Evolutionary conservation across 2,888 invertebrate genomes (phyloP).

Genomic region (Sialis fuliginosa): DNA sequence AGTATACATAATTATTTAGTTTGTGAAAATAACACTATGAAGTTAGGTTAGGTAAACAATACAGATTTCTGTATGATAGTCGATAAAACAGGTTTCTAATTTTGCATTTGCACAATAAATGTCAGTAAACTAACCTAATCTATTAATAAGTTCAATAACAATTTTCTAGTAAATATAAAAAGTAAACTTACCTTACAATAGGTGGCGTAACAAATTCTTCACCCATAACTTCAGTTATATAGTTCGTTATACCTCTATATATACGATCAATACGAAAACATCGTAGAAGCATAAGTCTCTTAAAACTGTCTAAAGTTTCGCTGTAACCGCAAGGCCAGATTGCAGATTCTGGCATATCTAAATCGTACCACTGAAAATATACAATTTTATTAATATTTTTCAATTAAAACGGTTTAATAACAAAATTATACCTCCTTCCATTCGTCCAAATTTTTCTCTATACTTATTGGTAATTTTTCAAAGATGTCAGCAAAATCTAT

Average conservation of each 20-base stretch:
- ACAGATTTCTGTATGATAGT: too few species aligned
- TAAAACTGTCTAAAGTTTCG: conserved; percentile 40
- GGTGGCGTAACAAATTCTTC: conserved; percentile 82
- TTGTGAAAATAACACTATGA: too few species aligned
- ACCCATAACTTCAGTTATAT: conserved; percentile 67
- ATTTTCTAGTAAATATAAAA: too few species aligned
- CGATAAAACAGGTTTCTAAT: too few species aligned
- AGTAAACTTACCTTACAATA: conserved; percentile 36
- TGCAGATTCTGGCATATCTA: conserved; percentile 60
- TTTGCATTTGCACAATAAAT: background rate
- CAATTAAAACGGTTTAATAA: conserved; percentile 12
- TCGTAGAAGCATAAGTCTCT: conserved; percentile 64
- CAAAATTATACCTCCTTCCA: conserved; percentile 46
- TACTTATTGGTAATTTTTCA: conserved; percentile 40
- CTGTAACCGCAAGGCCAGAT: conserved; percentile 55
- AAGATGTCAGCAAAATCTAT: conserved; percentile 51
- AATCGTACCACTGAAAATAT: conserved; percentile 57
- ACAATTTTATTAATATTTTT: conserved; percentile 2
- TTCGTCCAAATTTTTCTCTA: conserved; percentile 28
- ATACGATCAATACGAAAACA: conserved; percentile 84
- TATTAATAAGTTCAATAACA: too few species aligned
- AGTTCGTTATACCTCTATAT: conserved; percentile 69
- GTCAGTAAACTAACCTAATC: too few species aligned
- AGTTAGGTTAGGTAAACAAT: too few species aligned
- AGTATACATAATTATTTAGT: background rate